Percentiles rank a stretch among this genome's conserved stretches.
Evolutionary conservation across 1,140 invertebrate genomes (phyloP).

Genomic region (Dufourea novaeangliae): DNA sequence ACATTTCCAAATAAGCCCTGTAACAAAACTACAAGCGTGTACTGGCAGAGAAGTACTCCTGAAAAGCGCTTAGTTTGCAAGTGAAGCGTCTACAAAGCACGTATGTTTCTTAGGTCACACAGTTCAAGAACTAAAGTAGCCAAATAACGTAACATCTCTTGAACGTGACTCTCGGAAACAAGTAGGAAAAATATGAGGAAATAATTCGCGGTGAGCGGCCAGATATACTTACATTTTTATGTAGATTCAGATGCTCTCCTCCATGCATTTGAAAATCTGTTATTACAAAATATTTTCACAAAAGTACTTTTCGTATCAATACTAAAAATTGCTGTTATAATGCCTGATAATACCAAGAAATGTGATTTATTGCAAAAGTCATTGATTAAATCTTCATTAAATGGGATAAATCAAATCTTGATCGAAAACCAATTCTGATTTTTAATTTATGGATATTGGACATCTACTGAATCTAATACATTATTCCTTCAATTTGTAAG

Average conservation of each 20-base stretch:
- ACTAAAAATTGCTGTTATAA: too few relatives aligned
- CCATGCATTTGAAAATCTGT: background rate
- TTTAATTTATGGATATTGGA: too few relatives aligned
- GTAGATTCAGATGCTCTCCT: background rate
- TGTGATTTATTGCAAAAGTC: too few relatives aligned
- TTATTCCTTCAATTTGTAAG: too few relatives aligned
- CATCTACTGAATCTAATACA: too few relatives aligned
- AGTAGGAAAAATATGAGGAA: background rate
- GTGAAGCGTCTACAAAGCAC: background rate
- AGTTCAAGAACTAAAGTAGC: background rate
- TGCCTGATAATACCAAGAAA: too few relatives aligned
- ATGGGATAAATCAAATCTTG: too few relatives aligned
- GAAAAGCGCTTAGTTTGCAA: background rate
- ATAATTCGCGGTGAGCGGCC: background rate
- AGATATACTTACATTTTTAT: background rate
- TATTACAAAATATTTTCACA: too few relatives aligned
- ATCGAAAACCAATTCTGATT: too few relatives aligned
- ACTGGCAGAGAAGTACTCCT: background rate
- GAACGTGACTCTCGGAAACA: background rate
- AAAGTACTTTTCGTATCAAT: too few relatives aligned
- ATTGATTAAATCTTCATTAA: too few relatives aligned
- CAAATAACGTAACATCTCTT: background rate
- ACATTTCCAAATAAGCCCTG: background rate
- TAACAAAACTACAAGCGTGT: background rate
- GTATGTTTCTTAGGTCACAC: background rate